Evolutionary conservation across 1,140 invertebrate genomes (phyloP), one percentile per base, ranked within the genome.

Genomic region (Ips typographus): DNA sequence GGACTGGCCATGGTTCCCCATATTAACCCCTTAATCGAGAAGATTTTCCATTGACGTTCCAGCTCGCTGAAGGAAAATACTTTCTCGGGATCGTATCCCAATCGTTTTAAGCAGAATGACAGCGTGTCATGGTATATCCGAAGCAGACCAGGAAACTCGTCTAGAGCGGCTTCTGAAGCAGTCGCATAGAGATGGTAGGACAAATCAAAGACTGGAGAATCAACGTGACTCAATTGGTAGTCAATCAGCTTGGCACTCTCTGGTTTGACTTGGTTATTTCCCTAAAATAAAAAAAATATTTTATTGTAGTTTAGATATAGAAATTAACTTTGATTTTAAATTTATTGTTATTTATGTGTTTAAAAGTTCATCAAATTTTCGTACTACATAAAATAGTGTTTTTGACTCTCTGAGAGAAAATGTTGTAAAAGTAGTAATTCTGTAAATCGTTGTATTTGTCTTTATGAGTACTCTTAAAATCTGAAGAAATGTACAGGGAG

Each of bases 151-250:
- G 57, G 51, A 3, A 43, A 38, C n/a, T 70, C n/a, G 1, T 47
- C 37, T n/a, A 64, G 51, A 22, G 40, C 42, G 22, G 55, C 37
- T 49, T 64, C 43, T 5, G 60, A 62, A 1, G 37, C 60, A 1
- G 43, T 61, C 8, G 60, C 22, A 68, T 84, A 87, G 2, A 88
- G 76, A 65, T 83, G 85, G 70, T 87, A 86, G 0, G 82, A 80
- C 56, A 88, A 69, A 66, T 88, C 87, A 1, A 82, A 82, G 1
- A 84, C 81, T 4, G 87, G 87, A 2, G 85, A 86, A 1, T 82
- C 82, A 65, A 83, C 82, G 2, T 84, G 77, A 7, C 80, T 77
- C 6, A 86, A 74, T 75, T 88, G 87, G 76, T 83, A 85, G 71
- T 88, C 87, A 8, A 88, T 68, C 85, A 76, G 60, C 73, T 77